These are phyloP conservation scores for Steinernema scapterisci DNA, from an alignment of 2,888 invertebrate genomes.

Conservation along the genomic window DNA sequence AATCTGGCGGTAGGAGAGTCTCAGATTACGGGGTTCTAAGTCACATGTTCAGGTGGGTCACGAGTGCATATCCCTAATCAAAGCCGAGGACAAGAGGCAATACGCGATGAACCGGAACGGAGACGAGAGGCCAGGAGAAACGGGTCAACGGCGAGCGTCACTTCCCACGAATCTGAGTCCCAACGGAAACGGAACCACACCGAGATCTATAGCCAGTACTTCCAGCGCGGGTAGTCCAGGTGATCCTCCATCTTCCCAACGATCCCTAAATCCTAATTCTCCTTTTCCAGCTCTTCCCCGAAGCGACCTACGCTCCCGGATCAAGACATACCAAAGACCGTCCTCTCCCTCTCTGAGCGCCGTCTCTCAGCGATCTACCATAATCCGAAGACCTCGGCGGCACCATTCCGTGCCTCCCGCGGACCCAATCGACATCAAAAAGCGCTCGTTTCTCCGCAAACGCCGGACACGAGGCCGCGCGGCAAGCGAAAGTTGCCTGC, in stretches of 20 bases:
- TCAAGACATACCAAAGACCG: constrained; percentile 20
- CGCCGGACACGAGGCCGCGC: neutral
- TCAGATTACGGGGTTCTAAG: neutral
- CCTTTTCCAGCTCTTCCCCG: neutral
- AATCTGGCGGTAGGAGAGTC: neutral
- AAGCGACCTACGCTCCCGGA: constrained; percentile 1
- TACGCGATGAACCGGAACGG: neutral
- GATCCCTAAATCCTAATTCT: neutral
- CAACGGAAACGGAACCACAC: neutral
- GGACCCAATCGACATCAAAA: neutral
- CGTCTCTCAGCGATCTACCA: neutral
- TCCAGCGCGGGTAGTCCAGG: neutral
- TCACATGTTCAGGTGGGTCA: neutral
- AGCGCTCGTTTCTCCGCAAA: neutral
- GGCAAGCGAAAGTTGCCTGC: neutral
- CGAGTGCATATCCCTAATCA: constrained; percentile 9
- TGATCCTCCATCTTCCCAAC: no score
- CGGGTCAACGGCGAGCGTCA: neutral
- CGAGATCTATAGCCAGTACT: neutral
- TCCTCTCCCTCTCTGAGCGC: neutral
- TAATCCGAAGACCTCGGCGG: constrained; percentile 5
- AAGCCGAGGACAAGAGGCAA: neutral
- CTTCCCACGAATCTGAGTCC: no score
- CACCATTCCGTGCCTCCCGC: constrained; percentile 21
- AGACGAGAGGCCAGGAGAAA: no score